phyloP scores from a whole-genome alignment of 2,113 vertebrate species.

The Hydrochoerus hydrochaeris region DNA sequence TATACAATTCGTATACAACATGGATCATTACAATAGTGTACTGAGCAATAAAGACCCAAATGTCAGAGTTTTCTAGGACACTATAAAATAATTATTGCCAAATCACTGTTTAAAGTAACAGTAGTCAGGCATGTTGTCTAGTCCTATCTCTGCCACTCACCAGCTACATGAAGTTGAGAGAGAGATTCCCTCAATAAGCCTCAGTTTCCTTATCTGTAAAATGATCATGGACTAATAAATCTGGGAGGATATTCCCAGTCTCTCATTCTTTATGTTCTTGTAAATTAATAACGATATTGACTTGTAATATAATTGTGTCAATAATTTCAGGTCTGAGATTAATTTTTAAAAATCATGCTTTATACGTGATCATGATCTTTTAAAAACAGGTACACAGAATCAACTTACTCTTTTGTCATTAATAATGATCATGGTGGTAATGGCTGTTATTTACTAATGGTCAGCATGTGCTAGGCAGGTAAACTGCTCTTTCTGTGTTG shows the following conservation, averaged over 20 bases:
- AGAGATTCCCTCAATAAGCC: not conserved
- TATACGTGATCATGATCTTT: not conserved
- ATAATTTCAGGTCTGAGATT: not conserved
- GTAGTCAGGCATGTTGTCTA: not conserved
- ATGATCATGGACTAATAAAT: not conserved
- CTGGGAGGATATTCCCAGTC: not conserved
- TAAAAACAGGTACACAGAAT: not conserved
- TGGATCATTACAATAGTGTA: not conserved
- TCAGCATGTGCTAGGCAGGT: not conserved
- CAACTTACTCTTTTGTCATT: not conserved
- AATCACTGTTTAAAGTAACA: not conserved
- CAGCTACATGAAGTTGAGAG: not conserved
- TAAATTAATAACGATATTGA: constrained; percentile 1
- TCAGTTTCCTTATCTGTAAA: not conserved
- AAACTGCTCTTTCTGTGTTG: not conserved
- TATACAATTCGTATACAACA: not conserved
- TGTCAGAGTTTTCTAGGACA: not conserved
- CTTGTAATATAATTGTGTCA: not conserved
- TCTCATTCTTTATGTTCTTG: not conserved
- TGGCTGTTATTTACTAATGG: not conserved
- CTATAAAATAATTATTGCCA: not conserved
- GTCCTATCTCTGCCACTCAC: not conserved
- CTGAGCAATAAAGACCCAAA: not conserved
- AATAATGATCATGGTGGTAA: not conserved
- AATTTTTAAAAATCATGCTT: not conserved